Base-by-base conservation (phyloP, 2,113 vertebrate genomes). In the Malurus melanocephalus region DNA sequence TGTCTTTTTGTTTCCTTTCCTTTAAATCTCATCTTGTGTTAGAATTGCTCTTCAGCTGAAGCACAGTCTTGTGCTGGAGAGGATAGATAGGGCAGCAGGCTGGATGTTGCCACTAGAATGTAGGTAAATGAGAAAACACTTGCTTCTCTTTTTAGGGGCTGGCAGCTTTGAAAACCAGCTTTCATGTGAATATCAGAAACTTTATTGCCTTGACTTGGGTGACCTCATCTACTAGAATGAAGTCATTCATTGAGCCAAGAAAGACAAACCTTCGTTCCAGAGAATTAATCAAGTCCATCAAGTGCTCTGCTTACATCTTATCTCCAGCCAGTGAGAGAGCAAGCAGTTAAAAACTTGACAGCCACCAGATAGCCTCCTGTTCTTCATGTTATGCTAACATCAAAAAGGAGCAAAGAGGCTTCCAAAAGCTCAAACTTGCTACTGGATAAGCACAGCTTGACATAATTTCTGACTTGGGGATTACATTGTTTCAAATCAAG, bases 221-320 rank as follows among this genome's bases (percentile, higher is more conserved):
- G 98, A 98, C 98, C 98, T 98, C 98, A 98, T 98, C 98, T 97
- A 94, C 94, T 97, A 97, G 97, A 98, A 98, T 98, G 98, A 99
- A 98, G 98, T 98, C 98, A 98, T 98, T 98, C 97, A 98, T 97
- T 92, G 97, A 96, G 94, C 98, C 97, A 92, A 96, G 97, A 97
- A 98, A 98, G 98, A 98, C 98, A 98, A 98, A 98, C 98, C 97
- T 97, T 97, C 95, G 76, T 98, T 98, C 97, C 97, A 95, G 97
- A 97, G 98, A 98, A 98, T 99, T 98, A 98, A 98, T 98, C 98
- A 98, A 98, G 96, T 97, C 98, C 97, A 98, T 98, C 98, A 94
- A 96, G 93, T 88, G 92, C 87, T 97, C 96, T 94, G 67, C 97
- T 97, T 96, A 91, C 94, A 95, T 97, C 96, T 98, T 97, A 98